Evolutionary conservation across 2,113 vertebrate genomes (phyloP).

Genomic region (Taxidea taxus): DNA sequence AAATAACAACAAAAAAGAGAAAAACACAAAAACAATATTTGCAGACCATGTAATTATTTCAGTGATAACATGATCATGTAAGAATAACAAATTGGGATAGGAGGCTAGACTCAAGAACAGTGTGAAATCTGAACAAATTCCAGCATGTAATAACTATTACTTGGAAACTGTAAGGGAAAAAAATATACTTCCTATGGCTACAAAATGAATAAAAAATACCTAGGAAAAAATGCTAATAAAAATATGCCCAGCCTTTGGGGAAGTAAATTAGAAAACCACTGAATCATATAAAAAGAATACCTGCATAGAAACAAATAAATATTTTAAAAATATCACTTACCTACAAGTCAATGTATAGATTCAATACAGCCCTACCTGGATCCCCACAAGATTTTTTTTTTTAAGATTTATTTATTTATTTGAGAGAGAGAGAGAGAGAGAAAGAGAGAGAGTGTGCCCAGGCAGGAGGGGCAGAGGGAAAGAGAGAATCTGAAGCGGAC

Average conservation of each 20-base stretch:
- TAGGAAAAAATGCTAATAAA: background rate
- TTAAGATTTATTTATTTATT: background rate
- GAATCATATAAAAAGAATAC: background rate
- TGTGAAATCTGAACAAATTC: background rate
- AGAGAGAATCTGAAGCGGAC: background rate
- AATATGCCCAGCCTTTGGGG: background rate
- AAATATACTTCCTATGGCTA: background rate
- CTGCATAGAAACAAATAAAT: background rate
- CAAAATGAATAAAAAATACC: constrained; percentile 16
- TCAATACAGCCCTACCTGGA: background rate
- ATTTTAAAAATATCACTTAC: background rate
- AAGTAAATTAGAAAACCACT: background rate
- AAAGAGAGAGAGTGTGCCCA: background rate
- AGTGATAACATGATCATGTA: background rate
- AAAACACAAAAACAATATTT: background rate
- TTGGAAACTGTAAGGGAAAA: background rate
- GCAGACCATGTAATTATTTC: background rate
- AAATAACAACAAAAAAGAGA: background rate
- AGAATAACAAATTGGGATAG: background rate
- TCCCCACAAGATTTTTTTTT: background rate
- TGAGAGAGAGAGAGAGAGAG: background rate
- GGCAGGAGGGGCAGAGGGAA: background rate
- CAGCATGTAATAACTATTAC: background rate
- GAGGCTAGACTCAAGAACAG: background rate
- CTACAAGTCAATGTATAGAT: background rate